Evolutionary conservation across 2,797 vertebrate species (phyloP).

Genomic region (Argentina silus): DNA sequence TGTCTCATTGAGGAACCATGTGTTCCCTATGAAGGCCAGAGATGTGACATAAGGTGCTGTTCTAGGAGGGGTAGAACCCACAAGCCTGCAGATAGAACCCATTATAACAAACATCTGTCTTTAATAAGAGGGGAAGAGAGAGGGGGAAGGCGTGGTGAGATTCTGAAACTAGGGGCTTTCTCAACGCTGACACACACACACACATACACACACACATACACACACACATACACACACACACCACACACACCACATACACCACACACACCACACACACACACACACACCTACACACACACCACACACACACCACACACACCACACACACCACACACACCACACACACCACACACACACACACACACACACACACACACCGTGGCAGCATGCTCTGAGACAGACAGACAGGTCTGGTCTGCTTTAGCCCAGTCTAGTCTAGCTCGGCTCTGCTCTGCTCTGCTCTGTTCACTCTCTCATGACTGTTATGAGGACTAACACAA

Average conservation of each 20-base stretch:
- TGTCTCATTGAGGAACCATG: background rate
- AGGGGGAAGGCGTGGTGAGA: background rate
- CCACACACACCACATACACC: background rate
- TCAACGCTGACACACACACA: slow-evolving; percentile 1
- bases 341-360: background rate
- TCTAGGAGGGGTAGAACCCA: background rate
- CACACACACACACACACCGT: background rate
- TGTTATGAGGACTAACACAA: slow-evolving; percentile 6
- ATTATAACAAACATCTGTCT: slow-evolving; percentile 50
- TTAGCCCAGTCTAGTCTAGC: background rate
- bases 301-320: slow-evolving; percentile 15
- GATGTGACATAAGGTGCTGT: background rate
- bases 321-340: background rate
- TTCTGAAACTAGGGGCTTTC: slow-evolving; percentile 18
- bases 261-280: background rate
- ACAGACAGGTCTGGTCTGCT: background rate
- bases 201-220: slow-evolving; percentile 1
- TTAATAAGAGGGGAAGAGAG: slow-evolving; percentile 26
- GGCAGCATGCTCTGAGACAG: background rate
- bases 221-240: slow-evolving; percentile 15
- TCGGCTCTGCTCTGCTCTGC: background rate
- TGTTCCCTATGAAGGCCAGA: background rate
- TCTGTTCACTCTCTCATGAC: slow-evolving; percentile 6
- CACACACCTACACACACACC: background rate
- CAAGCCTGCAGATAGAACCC: slow-evolving; percentile 22